Evolutionary conservation across 2,797 vertebrate genomes (phyloP).

Genomic region (Sebastes trivittatus): DNA sequence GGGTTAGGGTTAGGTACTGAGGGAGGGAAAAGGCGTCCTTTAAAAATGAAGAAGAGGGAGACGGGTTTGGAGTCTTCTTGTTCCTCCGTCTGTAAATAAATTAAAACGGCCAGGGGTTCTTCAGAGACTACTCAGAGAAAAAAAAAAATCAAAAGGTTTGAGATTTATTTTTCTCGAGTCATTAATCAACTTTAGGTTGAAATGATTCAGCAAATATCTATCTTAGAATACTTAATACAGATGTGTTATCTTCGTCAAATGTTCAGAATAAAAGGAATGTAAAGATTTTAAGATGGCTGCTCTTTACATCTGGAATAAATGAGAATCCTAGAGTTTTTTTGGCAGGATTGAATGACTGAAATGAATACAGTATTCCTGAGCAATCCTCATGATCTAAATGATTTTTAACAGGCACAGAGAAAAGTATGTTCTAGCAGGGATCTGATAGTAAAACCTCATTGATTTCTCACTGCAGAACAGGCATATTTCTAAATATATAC

Average conservation of each 20-base stretch:
- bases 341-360: background rate
- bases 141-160: background rate
- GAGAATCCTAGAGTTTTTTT: background rate
- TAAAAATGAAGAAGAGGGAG: background rate
- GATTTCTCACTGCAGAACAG: slow-evolving; percentile 22
- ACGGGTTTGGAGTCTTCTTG: background rate
- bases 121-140: background rate
- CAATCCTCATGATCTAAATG: background rate
- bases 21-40: background rate
- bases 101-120: background rate
- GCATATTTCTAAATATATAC: slow-evolving; percentile 27
- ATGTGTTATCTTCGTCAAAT: background rate
- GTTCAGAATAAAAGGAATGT: background rate
- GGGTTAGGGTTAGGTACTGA: background rate
- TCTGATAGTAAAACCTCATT: slow-evolving; percentile 10
- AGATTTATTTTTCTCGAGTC: background rate
- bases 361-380: background rate
- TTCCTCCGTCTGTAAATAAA: slow-evolving; percentile 7
- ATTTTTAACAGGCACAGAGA: background rate
- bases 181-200: background rate
- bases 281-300: background rate
- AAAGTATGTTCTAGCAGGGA: background rate
- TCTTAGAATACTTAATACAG: background rate
- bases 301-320: background rate
- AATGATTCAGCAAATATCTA: background rate